Percentiles rank a stretch among this genome's conserved stretches.
These are phyloP conservation scores for Crypturellus tataupa DNA, from an alignment of 2,797 vertebrate genomes.

Conservation along the genomic window DNA sequence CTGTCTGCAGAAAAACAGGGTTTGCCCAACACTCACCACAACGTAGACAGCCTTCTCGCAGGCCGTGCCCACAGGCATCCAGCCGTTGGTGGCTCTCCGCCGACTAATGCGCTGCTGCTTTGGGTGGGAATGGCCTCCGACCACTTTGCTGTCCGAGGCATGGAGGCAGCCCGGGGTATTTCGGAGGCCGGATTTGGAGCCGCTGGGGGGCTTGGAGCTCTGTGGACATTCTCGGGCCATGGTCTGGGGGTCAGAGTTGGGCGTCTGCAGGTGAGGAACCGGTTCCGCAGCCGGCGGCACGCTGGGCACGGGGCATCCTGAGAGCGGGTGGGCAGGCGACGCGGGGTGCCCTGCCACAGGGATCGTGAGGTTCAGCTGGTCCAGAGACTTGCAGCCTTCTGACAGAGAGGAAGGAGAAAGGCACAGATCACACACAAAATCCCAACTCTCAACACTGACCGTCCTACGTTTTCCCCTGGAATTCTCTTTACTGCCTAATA, in stretches of 20 bases:
- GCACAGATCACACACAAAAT: background rate
- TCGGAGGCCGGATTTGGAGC: constrained; percentile 90
- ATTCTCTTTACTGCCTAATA: background rate
- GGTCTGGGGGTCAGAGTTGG: constrained; percentile 91
- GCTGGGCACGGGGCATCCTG: constrained; percentile 93
- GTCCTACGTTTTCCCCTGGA: accelerated
- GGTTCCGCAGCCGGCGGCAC: constrained; percentile 94
- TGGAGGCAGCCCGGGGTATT: constrained; percentile 86
- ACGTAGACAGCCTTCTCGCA: constrained; percentile 96
- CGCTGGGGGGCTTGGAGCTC: constrained; percentile 94
- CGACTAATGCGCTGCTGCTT: constrained; percentile 91
- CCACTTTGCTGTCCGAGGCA: constrained; percentile 87
- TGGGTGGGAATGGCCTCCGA: constrained; percentile 80
- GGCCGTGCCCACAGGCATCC: constrained; percentile 91
- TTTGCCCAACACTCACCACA: constrained; percentile 86
- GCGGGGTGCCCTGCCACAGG: constrained; percentile 87
- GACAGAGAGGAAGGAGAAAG: background rate
- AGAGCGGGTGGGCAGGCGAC: constrained; percentile 90
- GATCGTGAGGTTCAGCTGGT: constrained; percentile 91
- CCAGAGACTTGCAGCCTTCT: constrained; percentile 88
- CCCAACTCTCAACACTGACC: background rate
- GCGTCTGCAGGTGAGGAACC: constrained; percentile 91
- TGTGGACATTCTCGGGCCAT: constrained; percentile 94
- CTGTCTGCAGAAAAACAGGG: accelerated
- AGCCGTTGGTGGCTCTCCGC: constrained; percentile 93